These are phyloP conservation scores for Corythornis vintsioides DNA, from an alignment of 2,113 vertebrate species.

Conservation along the genomic window DNA sequence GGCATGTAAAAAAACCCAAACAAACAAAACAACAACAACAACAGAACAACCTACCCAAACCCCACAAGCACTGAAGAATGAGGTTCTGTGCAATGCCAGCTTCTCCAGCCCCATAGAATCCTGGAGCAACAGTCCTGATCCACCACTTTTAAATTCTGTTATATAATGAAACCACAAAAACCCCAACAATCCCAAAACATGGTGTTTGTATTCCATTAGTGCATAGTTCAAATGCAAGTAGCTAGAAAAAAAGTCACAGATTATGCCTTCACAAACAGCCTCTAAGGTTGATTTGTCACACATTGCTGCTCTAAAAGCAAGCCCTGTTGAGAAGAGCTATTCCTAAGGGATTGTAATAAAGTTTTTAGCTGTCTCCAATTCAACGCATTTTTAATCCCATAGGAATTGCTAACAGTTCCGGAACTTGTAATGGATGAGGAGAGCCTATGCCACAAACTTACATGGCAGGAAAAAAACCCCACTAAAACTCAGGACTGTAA, in stretches of 20 bases:
- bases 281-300: constrained; percentile 11
- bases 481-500: not conserved
- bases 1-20: not conserved
- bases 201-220: not conserved
- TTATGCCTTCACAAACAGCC: not conserved
- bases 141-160: not conserved
- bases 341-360: not conserved
- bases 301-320: not conserved
- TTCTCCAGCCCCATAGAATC: not conserved
- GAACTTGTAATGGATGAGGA: not conserved
- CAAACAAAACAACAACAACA: not conserved
- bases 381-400: not conserved
- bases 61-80: not conserved
- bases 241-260: not conserved
- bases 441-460: not conserved
- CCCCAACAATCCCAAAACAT: not conserved
- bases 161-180: not conserved
- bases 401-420: not conserved
- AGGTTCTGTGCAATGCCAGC: not conserved
- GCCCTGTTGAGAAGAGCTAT: not conserved
- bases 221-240: not conserved
- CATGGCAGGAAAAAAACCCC: not conserved
- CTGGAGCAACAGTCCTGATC: not conserved
- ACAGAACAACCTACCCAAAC: not conserved
- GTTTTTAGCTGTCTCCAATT: not conserved